Base-by-base conservation (phyloP, 2,797 vertebrate species). In the Argyrosomus regius region DNA sequence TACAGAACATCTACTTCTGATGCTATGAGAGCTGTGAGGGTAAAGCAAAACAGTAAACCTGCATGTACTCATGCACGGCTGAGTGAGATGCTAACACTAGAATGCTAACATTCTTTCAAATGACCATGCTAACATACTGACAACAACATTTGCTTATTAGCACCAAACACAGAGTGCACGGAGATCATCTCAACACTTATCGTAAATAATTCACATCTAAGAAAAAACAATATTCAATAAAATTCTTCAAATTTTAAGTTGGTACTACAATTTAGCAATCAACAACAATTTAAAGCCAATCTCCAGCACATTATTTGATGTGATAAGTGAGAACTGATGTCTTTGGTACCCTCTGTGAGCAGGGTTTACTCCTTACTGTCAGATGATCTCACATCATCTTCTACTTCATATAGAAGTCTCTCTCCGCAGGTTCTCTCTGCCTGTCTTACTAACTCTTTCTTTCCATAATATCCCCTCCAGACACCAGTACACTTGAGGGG, bases 401-500 rank as follows among this genome's bases (percentile, higher is more conserved):
- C 66, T 56, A 22, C 83, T 76, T 83, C 75, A 64, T 75, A 61
- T 74, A 72, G 68, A 84, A 62, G 59, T 85, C 69, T 78, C 63
- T 75, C 73, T 80, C 71, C 26, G 28, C 81, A 68, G 77, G 75
- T 78, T 88, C 65, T 82, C 77, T 77, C 74, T 67, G 79, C 72
- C 89, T 82, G 87, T 91, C 90, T 88, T 61, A 67, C 83, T 77
- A 83, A 75, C 84, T 80, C 85, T 77, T 83, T 80, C 74, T 76
- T 87, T 86, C 88, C 75, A 81, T 94, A 93, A 93, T 89, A 91
- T 94, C 89, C 86, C 92, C 91, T 91, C 87, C 75, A 92, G 93
- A 95, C 90, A 89, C 88, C 88, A 91, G 93, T 86, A 85, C 91
- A 92, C 92, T 94, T 93, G 91, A 94, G 89, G 92, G 92, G 88